Evolutionary conservation across 2,888 invertebrate species (phyloP).

Genomic region (Strigamia maritima): DNA sequence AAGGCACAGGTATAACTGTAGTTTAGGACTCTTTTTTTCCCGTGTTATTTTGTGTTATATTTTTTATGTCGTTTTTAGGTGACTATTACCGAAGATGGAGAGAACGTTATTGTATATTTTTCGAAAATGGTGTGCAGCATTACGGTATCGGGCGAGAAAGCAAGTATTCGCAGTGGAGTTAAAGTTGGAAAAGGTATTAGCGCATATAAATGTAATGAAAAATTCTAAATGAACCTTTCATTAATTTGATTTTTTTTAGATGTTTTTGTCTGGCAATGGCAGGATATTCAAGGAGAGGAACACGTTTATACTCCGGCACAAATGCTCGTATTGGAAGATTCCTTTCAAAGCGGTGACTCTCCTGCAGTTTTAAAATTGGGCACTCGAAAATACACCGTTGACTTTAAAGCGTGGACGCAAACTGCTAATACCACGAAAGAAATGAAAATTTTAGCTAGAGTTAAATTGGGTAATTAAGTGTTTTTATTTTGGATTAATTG

Average conservation of each 20-base stretch:
- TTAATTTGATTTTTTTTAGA: neutral
- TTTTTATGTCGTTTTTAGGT: neutral
- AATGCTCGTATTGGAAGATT: neutral
- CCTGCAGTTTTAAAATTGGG: neutral
- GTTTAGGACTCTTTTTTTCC: neutral
- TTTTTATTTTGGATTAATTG: neutral
- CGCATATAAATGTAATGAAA: neutral
- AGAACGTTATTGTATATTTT: neutral
- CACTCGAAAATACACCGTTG: neutral
- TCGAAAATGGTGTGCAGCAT: neutral
- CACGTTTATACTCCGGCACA: neutral
- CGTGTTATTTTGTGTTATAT: neutral
- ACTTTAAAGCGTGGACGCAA: conserved; percentile 1
- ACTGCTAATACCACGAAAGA: conserved; percentile 8
- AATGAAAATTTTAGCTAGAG: neutral
- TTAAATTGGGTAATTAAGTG: neutral
- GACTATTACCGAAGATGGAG: neutral
- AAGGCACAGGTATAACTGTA: neutral
- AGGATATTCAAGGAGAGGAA: neutral
- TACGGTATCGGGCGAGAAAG: neutral
- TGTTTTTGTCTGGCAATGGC: conserved; percentile 11
- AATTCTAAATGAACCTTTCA: neutral
- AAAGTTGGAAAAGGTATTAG: neutral
- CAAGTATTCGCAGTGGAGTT: neutral
- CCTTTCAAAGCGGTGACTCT: neutral